A percentile compares a stretch with the other conserved stretches of the same genome.
phyloP scores from a whole-genome alignment of 2,113 vertebrate species.

The Eleginops maclovinus region DNA sequence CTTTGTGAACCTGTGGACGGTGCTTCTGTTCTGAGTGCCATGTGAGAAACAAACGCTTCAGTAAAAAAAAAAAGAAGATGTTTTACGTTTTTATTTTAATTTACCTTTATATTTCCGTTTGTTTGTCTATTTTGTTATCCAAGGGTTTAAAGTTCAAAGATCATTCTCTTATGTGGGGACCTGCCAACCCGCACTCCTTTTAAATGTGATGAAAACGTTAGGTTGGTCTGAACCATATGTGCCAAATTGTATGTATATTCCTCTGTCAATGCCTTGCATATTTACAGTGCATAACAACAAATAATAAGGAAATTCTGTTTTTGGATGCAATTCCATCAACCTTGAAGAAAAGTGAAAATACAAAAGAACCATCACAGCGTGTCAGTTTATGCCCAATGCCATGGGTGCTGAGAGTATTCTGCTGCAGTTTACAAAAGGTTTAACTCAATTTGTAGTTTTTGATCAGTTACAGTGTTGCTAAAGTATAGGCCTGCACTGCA shows the following conservation, averaged over 20 bases:
- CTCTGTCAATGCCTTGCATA: conserved; percentile 83
- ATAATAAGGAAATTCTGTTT: conserved; percentile 73
- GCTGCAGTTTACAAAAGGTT: conserved; percentile 64
- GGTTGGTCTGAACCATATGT: conserved; percentile 84
- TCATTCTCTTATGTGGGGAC: conserved; percentile 75
- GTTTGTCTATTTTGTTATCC: conserved; percentile 71
- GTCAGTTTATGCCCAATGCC: conserved; percentile 65
- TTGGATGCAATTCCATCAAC: conserved; percentile 77
- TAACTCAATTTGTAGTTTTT: conserved; percentile 50
- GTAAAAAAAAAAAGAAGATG: conserved; percentile 63
- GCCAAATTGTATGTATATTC: conserved; percentile 85
- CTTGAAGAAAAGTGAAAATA: conserved; percentile 51
- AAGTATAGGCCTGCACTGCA: conserved; percentile 69
- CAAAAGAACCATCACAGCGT: conserved; percentile 52
- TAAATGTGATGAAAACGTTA: conserved; percentile 81
- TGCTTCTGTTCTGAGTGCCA: conserved; percentile 82
- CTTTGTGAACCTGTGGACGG: conserved; percentile 83
- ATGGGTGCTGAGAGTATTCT: conserved; percentile 74
- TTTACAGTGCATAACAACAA: conserved; percentile 82
- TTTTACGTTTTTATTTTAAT: conserved; percentile 78
- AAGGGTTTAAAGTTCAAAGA: conserved; percentile 85
- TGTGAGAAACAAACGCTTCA: conserved; percentile 83
- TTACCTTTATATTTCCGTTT: conserved; percentile 69
- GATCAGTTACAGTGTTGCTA: conserved; percentile 59
- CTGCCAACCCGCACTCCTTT: conserved; percentile 77